Evolutionary conservation across 2,888 invertebrate species (phyloP), one percentile per base, ranked within the genome.

Genomic region (Chloromyia formosa): DNA sequence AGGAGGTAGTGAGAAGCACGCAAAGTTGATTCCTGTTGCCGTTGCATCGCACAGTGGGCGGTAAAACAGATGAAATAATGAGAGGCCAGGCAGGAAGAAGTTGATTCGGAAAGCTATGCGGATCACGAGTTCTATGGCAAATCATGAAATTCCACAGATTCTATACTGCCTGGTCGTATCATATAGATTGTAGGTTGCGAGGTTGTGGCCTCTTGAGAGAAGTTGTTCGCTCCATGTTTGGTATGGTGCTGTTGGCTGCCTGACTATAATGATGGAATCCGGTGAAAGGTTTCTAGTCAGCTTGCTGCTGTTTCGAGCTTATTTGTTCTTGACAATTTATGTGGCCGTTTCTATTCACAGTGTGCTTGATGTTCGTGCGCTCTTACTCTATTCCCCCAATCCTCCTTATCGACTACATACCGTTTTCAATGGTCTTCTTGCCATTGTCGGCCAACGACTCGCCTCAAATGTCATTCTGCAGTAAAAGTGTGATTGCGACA

Each of bases 131-230:
- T 1, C 27, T 27, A 54, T 54, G 1, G 69, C 53, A 69, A 35
- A 20, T 22, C 54, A 54, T 58, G 42, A 20, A 27, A 71, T 71
- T 56, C 56, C 58, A 58, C 40, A 71, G 71, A 71, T 71, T 71
- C 71, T 71, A 27, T 35, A 35, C 71, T 66, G 20, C 56, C 23
- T 58, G 58, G 27, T 49, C 16, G 49, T 56, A 58, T 16, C 53
- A 35, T 35, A 53, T 18, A 14, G 40, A 71, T 71, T 69, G 56
- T 54, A 54, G 54, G 54, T 53, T 69, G 56, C 18, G 40, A 56
- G 54, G 69, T 54, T 69, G 54, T 42, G 53, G 68, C 27, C 23
- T 27, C 14, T 35, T n/a, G 61, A 23, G 62, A 35, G 18, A 42
- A 40, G 1, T 18, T 64, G 56, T 18, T 16, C 27, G 22, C 27